A percentile compares a stretch with the other conserved stretches of the same genome.
These are phyloP conservation scores for Aythya baeri DNA, from an alignment of 2,113 vertebrate genomes.

Conservation along the genomic window DNA sequence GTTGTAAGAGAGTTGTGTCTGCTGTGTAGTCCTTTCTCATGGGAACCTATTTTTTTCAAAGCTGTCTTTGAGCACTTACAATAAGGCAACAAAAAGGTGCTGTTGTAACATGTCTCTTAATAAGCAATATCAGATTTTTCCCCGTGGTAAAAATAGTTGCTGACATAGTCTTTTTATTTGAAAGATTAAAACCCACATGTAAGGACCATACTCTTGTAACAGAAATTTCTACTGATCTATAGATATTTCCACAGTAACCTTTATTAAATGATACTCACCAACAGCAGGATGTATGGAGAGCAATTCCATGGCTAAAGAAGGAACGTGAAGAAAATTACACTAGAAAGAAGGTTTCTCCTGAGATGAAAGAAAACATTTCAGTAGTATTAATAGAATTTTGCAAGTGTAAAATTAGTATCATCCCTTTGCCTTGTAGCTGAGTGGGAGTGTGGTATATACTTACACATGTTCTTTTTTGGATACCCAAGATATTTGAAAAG, in stretches of 20 bases:
- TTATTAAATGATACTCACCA: not conserved
- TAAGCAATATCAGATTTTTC: not conserved
- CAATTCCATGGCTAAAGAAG: not conserved
- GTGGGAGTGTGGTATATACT: not conserved
- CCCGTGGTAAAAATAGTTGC: not conserved
- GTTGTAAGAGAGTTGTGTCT: not conserved
- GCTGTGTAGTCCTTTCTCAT: not conserved
- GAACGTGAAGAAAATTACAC: not conserved
- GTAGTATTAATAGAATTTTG: not conserved
- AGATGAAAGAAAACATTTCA: not conserved
- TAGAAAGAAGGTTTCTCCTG: not conserved
- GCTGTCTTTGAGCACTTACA: not conserved
- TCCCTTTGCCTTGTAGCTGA: not conserved
- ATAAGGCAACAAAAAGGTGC: not conserved
- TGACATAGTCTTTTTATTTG: not conserved
- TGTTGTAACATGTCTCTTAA: not conserved
- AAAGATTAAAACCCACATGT: not conserved
- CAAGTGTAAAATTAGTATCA: not conserved
- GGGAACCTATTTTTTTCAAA: not conserved
- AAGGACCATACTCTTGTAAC: not conserved
- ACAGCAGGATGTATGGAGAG: not conserved
- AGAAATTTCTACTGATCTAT: not conserved
- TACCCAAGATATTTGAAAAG: not conserved
- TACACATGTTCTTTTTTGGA: accelerated
- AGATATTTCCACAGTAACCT: not conserved